phyloP scores from a whole-genome alignment of 2,113 vertebrate species.

The Marcusenius ussheri region DNA sequence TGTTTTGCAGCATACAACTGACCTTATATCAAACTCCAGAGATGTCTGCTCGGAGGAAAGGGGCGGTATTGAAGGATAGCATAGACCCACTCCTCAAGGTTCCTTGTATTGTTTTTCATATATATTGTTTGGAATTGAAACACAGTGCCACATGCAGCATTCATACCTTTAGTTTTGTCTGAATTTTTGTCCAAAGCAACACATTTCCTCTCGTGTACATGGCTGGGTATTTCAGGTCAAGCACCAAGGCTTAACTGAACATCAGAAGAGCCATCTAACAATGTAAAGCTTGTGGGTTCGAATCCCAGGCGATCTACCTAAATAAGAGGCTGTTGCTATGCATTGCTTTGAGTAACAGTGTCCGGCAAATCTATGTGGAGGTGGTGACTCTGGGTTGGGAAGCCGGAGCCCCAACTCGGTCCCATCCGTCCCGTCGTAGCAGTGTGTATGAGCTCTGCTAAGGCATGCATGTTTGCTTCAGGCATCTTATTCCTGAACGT shows the following conservation, averaged over 20 bases:
- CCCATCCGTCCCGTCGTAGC: background rate
- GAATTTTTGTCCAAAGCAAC: background rate
- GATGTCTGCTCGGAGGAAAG: background rate
- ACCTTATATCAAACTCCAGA: background rate
- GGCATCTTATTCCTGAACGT: background rate
- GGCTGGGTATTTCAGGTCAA: background rate
- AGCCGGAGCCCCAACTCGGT: accelerated
- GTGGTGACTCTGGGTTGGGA: background rate
- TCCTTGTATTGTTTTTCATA: background rate
- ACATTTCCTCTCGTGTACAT: background rate
- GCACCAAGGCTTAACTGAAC: background rate
- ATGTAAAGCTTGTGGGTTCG: background rate
- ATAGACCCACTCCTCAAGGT: background rate
- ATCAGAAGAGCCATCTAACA: background rate
- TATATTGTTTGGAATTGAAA: background rate
- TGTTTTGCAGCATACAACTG: background rate
- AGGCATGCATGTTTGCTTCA: background rate
- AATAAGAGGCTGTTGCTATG: background rate
- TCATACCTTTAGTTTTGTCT: background rate
- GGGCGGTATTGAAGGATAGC: background rate
- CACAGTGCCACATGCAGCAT: background rate
- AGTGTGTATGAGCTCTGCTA: background rate
- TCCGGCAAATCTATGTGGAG: background rate
- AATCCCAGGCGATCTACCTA: background rate
- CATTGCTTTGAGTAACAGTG: background rate